Evolutionary conservation across 2,113 vertebrate genomes (phyloP), one percentile per base, ranked within the genome.

Genomic region (Thamnaconus septentrionalis): DNA sequence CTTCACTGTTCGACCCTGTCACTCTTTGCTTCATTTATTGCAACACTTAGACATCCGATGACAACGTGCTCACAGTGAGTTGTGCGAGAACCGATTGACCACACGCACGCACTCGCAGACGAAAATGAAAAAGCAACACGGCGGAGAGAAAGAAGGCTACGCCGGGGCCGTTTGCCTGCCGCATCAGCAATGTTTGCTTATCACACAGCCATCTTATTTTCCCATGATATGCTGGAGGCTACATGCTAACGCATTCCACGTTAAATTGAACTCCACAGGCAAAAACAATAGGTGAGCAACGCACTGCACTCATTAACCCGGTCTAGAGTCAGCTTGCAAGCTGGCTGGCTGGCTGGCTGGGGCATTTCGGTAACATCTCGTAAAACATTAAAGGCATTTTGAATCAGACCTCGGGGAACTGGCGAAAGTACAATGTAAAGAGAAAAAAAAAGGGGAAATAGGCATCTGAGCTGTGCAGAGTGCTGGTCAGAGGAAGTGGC

Each of bases 201-300:
- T 76, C 73, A 42, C 62, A 12, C 53, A 71, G 53, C 56, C 69
- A 69, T 80, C 69, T 76, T 48, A 74, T 64, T 82, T 85, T 71
- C 69, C 68, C 69, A 62, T 66, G 66, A 73, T 43, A 64, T 40
- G 8, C 67, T 53, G 10, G 11, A 61, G 53, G 60, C 46, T 31
- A 31, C 18, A 31, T 31, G 18, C 18, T 5, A 50, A 47, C 44
- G 57, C 18, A 60, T 43, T 42, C 49, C 12, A 66, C 53, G 46
- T 47, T 59, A 59, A 58, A 7, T 49, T 58, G 18, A 31, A 31
- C 40, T 41, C 42, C 56, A 52, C 5, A 12, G 40, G 18, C 18
- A 31, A 31, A 31, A 31, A 31, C 18, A 31, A 31, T 31, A 31
- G 18, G 18, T 31, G 18, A 31, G 18, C 18, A 31, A 31, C 18